phyloP scores from a whole-genome alignment of 2,797 vertebrate species.

The Perodicticus potto region DNA sequence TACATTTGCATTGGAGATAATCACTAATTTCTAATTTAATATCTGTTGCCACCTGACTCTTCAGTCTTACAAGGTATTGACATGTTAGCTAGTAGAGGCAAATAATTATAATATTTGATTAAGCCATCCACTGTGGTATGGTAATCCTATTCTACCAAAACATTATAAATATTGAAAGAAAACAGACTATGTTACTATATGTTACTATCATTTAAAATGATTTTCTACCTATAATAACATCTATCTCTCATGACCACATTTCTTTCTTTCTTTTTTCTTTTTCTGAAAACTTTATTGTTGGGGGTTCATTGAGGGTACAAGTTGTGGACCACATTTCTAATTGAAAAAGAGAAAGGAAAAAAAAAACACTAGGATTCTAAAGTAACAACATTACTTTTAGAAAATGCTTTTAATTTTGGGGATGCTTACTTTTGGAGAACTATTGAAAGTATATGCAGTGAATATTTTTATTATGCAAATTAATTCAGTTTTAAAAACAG shows the following conservation, averaged over 20 bases:
- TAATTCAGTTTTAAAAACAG: slow-evolving; percentile 94
- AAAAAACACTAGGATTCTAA: slow-evolving; percentile 84
- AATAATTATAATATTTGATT: slow-evolving; percentile 37
- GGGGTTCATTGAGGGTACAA: no score
- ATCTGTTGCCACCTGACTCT: background rate
- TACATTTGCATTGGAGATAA: background rate
- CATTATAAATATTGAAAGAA: slow-evolving; percentile 7
- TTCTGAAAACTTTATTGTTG: no score
- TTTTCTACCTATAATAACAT: slow-evolving; percentile 61
- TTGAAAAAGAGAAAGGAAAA: background rate
- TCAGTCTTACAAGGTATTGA: background rate
- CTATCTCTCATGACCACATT: slow-evolving; percentile 43
- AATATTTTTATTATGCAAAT: slow-evolving; percentile 95
- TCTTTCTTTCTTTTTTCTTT: background rate
- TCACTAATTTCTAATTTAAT: slow-evolving; percentile 39
- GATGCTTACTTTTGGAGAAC: slow-evolving; percentile 91
- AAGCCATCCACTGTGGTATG: background rate
- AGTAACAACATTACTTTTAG: slow-evolving; percentile 88
- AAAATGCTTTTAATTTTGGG: slow-evolving; percentile 92
- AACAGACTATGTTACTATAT: background rate
- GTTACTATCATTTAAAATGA: slow-evolving; percentile 52
- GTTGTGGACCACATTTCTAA: background rate
- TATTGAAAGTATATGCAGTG: slow-evolving; percentile 87
- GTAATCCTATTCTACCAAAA: slow-evolving; percentile 3
- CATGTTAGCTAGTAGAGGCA: background rate